Conservation (phyloP, 2,797 vertebrate genomes). For the Sebastes glaucus region DNA sequence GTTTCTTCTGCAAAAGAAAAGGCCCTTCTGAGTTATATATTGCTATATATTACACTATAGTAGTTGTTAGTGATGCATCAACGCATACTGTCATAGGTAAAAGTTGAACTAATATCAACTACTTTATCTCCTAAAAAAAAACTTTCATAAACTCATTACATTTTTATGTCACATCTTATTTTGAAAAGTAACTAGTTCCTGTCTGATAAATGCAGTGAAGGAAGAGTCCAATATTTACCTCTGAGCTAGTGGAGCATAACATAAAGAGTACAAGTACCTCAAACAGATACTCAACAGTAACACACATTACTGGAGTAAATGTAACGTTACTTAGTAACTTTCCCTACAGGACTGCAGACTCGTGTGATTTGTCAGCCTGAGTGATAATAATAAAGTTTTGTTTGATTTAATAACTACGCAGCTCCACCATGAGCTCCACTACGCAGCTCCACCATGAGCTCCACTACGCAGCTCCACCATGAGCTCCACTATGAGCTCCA, state of each 20-base stretch:
- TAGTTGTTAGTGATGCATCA: not conserved
- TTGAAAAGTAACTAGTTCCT: not conserved
- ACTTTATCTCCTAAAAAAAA: not conserved
- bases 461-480: too few species aligned
- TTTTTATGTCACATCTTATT: not conserved
- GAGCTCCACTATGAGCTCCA: too few species aligned
- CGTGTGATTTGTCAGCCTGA: not conserved
- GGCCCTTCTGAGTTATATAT: not conserved
- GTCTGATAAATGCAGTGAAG: not conserved
- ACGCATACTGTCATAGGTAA: not conserved
- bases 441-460: too few species aligned
- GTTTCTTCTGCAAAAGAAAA: not conserved
- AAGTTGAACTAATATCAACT: not conserved
- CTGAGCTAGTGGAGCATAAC: not conserved
- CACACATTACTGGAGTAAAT: not conserved
- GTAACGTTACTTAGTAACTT: not conserved
- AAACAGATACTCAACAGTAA: not conserved
- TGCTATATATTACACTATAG: not conserved
- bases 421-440: too few species aligned
- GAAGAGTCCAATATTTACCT: not conserved
- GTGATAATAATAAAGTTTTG: not conserved
- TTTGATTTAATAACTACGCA: constrained; percentile 3
- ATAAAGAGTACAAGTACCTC: not conserved
- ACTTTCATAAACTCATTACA: not conserved
- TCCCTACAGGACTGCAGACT: not conserved